Evolutionary conservation across 1,140 invertebrate species (phyloP), one percentile per base, ranked within the genome.

Genomic region (Tetramorium alpestre): DNA sequence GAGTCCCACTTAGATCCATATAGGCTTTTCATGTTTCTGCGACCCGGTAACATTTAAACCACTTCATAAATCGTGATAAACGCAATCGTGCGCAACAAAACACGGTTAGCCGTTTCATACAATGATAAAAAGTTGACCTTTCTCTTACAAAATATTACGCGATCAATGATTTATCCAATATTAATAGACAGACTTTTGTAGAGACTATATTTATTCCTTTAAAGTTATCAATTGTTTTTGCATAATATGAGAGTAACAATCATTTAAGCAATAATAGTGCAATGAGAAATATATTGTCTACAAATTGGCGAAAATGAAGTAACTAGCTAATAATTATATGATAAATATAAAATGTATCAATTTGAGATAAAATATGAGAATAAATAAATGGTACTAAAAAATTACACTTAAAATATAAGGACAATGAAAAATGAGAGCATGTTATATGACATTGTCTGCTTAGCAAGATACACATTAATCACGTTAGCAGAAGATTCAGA

Each of bases 51-150:
- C 86, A 90, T 90, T 90, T 90, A 90, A 87, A 85, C 72, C 54
- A 58, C 49, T 73, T 67, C 22, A 90, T 90, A 90, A 90, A 90
- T 90, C 56, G 65, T 51, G 22, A 22, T 60, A 28, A 28, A 70
- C 10, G 60, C 73, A 80, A 87, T 89, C 78, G 65, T 64, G 73
- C 78, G 77, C 51, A 51, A 56, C 78, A 60, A 64, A 60, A 64
- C 72, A 75, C 77, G 65, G 65, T 58, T 88, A 78, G 73, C 67
- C 87, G 67, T 90, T 90, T 78, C 44, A 69, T 60, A 33, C 16
- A 6, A n/a, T 89, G 78, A 85, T 90, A 89, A 89, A 89, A 90
- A 87, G 87, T 90, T 87, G 58, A 87, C 38, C 44, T 54, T 28
- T n/a, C 47, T 51, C 54, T 82, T 47, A 54, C 75, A 87, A 78